Base-by-base conservation (phyloP, 2,113 vertebrate species). In the Pholis gunnellus region DNA sequence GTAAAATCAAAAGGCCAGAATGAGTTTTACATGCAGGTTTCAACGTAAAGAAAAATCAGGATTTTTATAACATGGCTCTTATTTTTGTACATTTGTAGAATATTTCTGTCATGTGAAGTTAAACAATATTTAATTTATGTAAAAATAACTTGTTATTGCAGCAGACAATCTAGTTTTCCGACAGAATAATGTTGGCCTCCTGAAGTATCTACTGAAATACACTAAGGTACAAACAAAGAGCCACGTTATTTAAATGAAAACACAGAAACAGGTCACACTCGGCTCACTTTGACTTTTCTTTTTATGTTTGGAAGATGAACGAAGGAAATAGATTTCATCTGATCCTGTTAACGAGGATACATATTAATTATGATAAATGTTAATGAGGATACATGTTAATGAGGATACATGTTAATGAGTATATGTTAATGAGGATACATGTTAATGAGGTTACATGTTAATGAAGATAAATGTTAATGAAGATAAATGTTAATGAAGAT, bases 321-420 rank as follows among this genome's bases (percentile, higher is more conserved):
- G 96, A 79, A 99, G 96, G 95, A 99, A 99, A 92, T 97, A 98
- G 42, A 96, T 92, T 90, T 96, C 97, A 64, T 98, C 97, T 86
- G 95, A 91, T 94, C 96, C 97, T 97, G 96, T 86, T 65, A 9
- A 71, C 1, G 31, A 36, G 27, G 15, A 25, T 2, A 18, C 7
- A 7, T 7, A 0, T 65, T 65, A 34, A 63, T 18, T 9, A 63
- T 31, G 14, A 57, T 17, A 4, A 4, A 4, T 18, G 15, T 20
- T 9, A 34, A 60, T 25, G 25, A 59, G 52, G 17, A n/a, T n/a
- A 11, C 22, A 22, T 54, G 17, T 50, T 20, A 6, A 48, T 48
- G 2, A 50, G 0, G 48, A 20, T 50, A 18, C 6, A 2, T 50
- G 48, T 50, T 20, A 8, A 48, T 48, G 17, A 50, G 48, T 1